Evolutionary conservation across 2,113 vertebrate species (phyloP).

Genomic region (Agelaius tricolor): DNA sequence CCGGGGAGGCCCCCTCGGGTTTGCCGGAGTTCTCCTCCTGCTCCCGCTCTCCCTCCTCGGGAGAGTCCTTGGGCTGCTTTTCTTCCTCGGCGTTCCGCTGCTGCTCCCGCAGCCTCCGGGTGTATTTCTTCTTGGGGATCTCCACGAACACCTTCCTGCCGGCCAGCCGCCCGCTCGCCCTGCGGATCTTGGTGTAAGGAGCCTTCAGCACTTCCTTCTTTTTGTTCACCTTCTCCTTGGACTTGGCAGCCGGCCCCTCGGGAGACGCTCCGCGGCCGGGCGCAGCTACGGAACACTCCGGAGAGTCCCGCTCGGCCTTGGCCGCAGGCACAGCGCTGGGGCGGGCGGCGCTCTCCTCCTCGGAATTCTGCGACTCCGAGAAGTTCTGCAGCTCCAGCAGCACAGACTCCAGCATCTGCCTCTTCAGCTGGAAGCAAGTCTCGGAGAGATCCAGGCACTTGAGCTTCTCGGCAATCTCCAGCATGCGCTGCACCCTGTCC

Average conservation of each 20-base stretch:
- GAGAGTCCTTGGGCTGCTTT: background rate
- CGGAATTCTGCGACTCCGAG: constrained; percentile 69
- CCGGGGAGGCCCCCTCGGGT: background rate
- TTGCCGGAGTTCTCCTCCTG: background rate
- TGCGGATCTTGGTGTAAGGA: constrained; percentile 70
- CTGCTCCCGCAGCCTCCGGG: constrained; percentile 70
- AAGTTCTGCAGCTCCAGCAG: constrained; percentile 81
- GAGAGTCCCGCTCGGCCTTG: background rate
- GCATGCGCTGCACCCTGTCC: constrained; percentile 82
- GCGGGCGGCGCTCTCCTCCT: constrained; percentile 22
- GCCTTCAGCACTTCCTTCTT: constrained; percentile 68
- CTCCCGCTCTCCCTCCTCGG: constrained; percentile 21
- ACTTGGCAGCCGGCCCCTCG: background rate
- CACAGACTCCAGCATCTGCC: constrained; percentile 81
- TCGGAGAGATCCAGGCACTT: constrained; percentile 87
- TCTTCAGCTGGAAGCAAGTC: constrained; percentile 82
- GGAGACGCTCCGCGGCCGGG: background rate
- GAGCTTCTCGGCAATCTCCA: constrained; percentile 82
- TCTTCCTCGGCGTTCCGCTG: constrained; percentile 56
- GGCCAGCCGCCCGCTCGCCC: constrained; percentile 77
- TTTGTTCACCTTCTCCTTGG: constrained; percentile 55
- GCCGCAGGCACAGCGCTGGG: background rate
- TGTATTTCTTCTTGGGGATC: constrained; percentile 80
- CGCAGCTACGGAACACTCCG: background rate
- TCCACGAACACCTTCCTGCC: constrained; percentile 82